These are phyloP conservation scores for Mythimna pallens DNA, from an alignment of 2,888 invertebrate genomes.

Conservation along the genomic window DNA sequence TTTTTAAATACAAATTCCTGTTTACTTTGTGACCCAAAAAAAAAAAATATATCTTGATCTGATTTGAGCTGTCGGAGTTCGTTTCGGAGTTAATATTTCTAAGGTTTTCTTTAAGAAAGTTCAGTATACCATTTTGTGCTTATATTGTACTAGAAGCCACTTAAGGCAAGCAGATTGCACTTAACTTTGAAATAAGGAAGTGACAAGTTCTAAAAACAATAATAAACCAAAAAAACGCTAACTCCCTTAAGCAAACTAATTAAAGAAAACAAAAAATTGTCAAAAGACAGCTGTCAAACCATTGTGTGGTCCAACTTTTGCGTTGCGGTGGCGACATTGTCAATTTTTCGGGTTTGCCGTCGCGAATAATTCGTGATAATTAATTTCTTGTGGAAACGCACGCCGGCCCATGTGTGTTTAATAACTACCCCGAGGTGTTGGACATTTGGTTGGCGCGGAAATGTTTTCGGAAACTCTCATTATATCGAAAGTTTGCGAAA, in stretches of 20 bases:
- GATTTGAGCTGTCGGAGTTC: not conserved
- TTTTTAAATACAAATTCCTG: not conserved
- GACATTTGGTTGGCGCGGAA: conserved; percentile 79
- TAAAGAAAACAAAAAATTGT: conserved; percentile 38
- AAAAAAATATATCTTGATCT: too few relatives aligned
- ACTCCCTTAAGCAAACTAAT: conserved; percentile 50
- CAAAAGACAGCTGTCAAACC: conserved; percentile 75
- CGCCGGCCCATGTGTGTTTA: conserved; percentile 60
- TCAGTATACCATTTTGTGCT: too few relatives aligned
- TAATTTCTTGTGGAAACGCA: conserved; percentile 70
- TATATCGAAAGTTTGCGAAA: conserved; percentile 63
- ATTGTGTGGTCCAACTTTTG: conserved; percentile 74
- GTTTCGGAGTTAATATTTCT: not conserved
- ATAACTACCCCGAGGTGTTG: conserved; percentile 78
- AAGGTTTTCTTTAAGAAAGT: not conserved
- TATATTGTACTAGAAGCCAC: not conserved
- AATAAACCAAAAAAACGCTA: conserved; percentile 20
- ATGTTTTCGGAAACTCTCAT: conserved; percentile 65
- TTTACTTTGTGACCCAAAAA: too few relatives aligned
- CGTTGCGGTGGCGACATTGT: conserved; percentile 66
- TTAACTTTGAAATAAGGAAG: conserved; percentile 17
- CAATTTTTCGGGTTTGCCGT: conserved; percentile 64
- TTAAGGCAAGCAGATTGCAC: not conserved
- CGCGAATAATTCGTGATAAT: conserved; percentile 66
- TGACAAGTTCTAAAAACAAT: conserved; percentile 25